Evolutionary conservation across 2,113 vertebrate genomes (phyloP).

Genomic region (Scartelaos histophorus): DNA sequence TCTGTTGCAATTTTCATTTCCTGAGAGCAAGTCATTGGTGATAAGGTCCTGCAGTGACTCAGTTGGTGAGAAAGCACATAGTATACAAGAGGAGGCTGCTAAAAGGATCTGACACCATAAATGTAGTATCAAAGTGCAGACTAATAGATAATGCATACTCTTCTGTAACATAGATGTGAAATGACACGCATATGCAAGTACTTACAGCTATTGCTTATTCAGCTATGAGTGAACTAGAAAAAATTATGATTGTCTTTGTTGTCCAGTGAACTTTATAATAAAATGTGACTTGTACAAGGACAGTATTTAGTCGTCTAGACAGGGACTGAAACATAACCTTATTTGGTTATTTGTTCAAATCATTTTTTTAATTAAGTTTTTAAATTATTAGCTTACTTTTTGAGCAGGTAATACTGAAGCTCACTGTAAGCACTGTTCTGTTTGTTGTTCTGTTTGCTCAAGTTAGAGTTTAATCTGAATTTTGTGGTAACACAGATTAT

Average conservation of each 20-base stretch:
- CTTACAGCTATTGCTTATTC: neutral
- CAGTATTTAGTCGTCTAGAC: no score
- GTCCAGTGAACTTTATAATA: neutral
- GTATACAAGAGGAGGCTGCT: slow-evolving; percentile 16
- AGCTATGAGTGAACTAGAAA: neutral
- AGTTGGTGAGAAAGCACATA: neutral
- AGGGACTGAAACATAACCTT: no score
- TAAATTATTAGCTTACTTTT: no score
- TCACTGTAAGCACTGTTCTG: no score
- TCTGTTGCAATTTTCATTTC: slow-evolving; percentile 22
- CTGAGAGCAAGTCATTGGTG: neutral
- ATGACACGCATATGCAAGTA: neutral
- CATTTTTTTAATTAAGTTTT: no score
- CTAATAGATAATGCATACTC: neutral
- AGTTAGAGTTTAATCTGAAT: no score
- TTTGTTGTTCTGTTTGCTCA: no score
- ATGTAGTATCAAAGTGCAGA: neutral
- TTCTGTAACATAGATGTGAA: neutral
- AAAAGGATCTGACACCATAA: slow-evolving; percentile 11
- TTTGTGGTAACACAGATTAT: no score
- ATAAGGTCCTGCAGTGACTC: neutral
- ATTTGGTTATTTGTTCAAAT: no score
- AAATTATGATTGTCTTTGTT: neutral
- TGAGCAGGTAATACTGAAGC: no score
- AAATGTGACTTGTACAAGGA: neutral